phyloP scores from a whole-genome alignment of 2,113 vertebrate genomes.

The Rhineura floridana region DNA sequence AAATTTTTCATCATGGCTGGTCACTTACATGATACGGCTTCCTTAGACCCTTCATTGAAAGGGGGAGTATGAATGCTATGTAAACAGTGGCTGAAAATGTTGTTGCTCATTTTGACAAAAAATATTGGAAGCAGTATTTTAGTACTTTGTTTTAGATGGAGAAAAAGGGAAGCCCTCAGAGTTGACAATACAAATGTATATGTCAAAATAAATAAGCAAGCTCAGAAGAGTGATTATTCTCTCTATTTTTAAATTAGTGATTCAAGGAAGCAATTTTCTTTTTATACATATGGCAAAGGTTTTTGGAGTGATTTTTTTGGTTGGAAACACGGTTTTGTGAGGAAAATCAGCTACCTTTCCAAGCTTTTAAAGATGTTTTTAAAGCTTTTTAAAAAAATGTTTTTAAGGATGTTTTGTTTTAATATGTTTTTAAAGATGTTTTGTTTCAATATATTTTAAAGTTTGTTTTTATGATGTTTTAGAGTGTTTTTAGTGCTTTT shows the following conservation, averaged over 20 bases:
- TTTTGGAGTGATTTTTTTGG: neutral
- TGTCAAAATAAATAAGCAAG: neutral
- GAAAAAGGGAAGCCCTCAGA: neutral
- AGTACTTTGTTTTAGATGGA: neutral
- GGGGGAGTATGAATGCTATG: neutral
- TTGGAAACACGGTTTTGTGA: neutral
- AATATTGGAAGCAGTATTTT: neutral
- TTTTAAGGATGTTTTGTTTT: no score
- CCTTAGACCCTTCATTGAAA: neutral
- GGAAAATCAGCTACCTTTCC: neutral
- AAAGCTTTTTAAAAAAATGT: no score
- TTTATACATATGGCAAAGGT: neutral
- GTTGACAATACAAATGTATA: neutral
- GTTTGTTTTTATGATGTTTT: no score
- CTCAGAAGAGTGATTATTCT: neutral
- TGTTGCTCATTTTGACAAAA: neutral
- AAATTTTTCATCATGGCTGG: neutral
- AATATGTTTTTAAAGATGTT: no score
- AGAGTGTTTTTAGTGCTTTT: no score
- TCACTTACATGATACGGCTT: neutral
- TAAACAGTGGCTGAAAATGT: neutral
- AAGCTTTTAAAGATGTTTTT: no score
- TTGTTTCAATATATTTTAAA: no score
- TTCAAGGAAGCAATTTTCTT: neutral
- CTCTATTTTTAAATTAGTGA: neutral